These are phyloP conservation scores for Ceuthmochares aereus DNA, from an alignment of 2,113 vertebrate genomes.

Conservation along the genomic window DNA sequence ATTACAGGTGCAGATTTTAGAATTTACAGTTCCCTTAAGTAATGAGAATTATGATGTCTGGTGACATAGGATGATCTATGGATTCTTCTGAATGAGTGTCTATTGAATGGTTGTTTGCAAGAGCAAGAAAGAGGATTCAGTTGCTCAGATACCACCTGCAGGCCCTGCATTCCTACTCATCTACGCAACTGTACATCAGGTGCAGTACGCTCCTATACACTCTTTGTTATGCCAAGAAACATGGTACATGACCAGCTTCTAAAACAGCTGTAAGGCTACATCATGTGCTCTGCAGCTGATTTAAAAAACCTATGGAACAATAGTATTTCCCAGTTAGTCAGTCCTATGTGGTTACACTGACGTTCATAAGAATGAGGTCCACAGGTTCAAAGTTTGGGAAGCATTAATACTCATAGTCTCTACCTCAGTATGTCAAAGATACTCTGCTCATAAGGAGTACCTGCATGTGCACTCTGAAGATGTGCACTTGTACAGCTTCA, in stretches of 20 bases:
- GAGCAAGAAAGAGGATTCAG: neutral
- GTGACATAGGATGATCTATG: neutral
- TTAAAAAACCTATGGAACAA: neutral
- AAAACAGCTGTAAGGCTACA: neutral
- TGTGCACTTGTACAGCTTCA: neutral
- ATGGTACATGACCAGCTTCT: neutral
- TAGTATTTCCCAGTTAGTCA: neutral
- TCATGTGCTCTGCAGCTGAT: neutral
- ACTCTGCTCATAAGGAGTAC: neutral
- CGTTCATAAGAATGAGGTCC: neutral
- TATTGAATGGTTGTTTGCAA: neutral
- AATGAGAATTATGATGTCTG: neutral
- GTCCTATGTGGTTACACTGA: neutral
- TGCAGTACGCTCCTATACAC: neutral
- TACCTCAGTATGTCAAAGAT: neutral
- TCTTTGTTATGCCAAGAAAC: neutral
- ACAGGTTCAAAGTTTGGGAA: neutral
- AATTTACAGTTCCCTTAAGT: neutral
- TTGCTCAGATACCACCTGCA: neutral
- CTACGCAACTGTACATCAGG: accelerated
- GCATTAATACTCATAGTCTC: neutral
- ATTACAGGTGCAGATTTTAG: neutral
- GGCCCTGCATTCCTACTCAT: neutral
- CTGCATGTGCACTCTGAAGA: neutral
- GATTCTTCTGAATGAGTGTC: neutral